Evolutionary conservation across 2,113 vertebrate genomes (phyloP).

Genomic region (Clarias magur): DNA sequence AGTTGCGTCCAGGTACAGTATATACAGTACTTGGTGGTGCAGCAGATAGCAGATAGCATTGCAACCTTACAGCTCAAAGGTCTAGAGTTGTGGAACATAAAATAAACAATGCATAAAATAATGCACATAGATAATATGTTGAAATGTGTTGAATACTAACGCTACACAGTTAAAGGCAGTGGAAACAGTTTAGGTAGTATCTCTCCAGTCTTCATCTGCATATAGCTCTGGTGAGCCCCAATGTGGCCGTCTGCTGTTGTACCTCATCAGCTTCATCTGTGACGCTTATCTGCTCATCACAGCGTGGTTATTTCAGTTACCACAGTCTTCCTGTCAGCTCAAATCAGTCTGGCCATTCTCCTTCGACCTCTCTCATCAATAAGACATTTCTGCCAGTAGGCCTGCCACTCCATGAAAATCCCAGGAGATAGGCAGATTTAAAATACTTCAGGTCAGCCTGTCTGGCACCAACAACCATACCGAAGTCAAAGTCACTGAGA

Average conservation of each 20-base stretch:
- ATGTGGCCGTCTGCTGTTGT: background rate
- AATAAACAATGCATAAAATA: background rate
- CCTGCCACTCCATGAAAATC: background rate
- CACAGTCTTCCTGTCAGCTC: slow-evolving; percentile 4
- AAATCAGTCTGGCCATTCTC: slow-evolving; percentile 15
- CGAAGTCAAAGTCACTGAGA: too few species aligned
- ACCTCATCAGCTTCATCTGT: background rate
- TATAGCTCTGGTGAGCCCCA: background rate
- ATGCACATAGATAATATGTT: background rate
- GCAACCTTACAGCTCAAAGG: background rate
- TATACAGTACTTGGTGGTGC: background rate
- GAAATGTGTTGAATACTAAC: background rate
- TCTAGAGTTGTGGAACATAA: background rate
- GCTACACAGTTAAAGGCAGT: background rate
- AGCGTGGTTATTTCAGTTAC: background rate
- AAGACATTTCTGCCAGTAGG: background rate
- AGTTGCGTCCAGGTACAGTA: too few species aligned
- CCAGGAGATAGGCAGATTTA: background rate
- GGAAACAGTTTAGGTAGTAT: background rate
- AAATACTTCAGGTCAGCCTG: background rate
- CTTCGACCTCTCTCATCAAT: background rate
- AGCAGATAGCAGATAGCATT: background rate
- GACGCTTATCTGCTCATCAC: slow-evolving; percentile 4
- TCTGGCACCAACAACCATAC: background rate
- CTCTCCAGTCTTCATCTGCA: background rate